Evolutionary conservation across 2,113 vertebrate species (phyloP).

Genomic region (Hypanus sabinus): DNA sequence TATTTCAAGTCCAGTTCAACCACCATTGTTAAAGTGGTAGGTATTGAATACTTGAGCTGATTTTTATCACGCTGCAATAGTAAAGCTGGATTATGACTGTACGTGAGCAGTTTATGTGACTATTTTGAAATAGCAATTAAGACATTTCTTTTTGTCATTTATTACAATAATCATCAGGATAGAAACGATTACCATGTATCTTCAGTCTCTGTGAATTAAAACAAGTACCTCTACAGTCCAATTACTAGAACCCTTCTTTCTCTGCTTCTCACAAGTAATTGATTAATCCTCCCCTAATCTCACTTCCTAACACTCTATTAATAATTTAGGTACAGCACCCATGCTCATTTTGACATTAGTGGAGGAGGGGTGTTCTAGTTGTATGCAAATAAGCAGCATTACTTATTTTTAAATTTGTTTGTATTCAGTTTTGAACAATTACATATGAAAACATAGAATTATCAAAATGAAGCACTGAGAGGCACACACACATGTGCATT

Average conservation of each 20-base stretch:
- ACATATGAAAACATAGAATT: neutral
- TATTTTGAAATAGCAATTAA: neutral
- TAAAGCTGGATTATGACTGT: neutral
- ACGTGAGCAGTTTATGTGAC: slow-evolving; percentile 14
- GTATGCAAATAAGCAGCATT: neutral
- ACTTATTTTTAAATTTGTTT: neutral
- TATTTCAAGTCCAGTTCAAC: neutral
- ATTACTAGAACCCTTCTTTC: neutral
- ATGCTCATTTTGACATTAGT: neutral
- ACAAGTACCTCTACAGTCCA: neutral
- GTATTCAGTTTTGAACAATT: neutral
- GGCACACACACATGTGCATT: too few relatives aligned
- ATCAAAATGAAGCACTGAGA: neutral
- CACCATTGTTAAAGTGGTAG: neutral
- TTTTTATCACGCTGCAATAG: neutral
- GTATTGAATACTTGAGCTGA: neutral
- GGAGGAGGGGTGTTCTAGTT: neutral
- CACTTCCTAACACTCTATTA: neutral
- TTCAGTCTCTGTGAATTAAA: neutral
- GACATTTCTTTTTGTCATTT: neutral
- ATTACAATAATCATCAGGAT: neutral
- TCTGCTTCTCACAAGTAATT: neutral
- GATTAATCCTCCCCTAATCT: neutral
- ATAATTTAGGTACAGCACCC: neutral
- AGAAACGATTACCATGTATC: neutral